A percentile compares a stretch with the other conserved stretches of the same genome.
Evolutionary conservation across 2,888 invertebrate species (phyloP).

Genomic region (Reticulitermes lucifugus): DNA sequence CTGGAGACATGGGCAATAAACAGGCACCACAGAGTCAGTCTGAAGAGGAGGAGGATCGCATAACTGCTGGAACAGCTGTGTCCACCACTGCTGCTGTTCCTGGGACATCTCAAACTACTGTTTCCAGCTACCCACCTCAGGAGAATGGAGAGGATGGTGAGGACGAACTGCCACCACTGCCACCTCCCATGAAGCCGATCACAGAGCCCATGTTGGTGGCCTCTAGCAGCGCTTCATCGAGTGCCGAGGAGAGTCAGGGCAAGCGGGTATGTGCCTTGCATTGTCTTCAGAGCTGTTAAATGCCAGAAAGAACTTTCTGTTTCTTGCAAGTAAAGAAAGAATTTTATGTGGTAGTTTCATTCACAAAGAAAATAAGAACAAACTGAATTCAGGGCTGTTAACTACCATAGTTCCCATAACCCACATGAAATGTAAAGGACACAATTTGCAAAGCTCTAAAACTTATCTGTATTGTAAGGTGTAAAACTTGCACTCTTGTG

Average conservation of each 20-base stretch:
- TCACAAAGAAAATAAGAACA: no score
- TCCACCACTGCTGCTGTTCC: slow-evolving; percentile 35
- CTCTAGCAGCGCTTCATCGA: slow-evolving; percentile 55
- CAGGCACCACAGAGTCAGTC: slow-evolving; percentile 63
- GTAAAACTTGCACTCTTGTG: no score
- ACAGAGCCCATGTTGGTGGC: slow-evolving; percentile 73
- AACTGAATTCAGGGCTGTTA: no score
- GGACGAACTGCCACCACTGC: slow-evolving; percentile 85
- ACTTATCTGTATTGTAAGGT: no score
- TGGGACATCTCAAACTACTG: not conserved
- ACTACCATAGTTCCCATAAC: no score
- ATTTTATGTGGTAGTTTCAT: no score
- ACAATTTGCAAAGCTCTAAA: no score
- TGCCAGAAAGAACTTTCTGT: no score
- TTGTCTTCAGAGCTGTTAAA: no score
- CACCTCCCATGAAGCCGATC: slow-evolving; percentile 97
- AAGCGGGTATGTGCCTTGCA: slow-evolving; percentile 68
- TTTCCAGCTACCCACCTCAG: slow-evolving; percentile 54
- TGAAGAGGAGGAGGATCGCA: slow-evolving; percentile 55
- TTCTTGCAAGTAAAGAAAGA: no score
- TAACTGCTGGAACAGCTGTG: slow-evolving; percentile 42
- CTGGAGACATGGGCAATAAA: slow-evolving; percentile 69
- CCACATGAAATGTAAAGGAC: no score
- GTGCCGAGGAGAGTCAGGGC: slow-evolving; percentile 67
- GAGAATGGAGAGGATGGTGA: slow-evolving; percentile 77